Conservation (phyloP, 64 coral and sea anemone species). For the Cladopsammia gracilis region DNA sequence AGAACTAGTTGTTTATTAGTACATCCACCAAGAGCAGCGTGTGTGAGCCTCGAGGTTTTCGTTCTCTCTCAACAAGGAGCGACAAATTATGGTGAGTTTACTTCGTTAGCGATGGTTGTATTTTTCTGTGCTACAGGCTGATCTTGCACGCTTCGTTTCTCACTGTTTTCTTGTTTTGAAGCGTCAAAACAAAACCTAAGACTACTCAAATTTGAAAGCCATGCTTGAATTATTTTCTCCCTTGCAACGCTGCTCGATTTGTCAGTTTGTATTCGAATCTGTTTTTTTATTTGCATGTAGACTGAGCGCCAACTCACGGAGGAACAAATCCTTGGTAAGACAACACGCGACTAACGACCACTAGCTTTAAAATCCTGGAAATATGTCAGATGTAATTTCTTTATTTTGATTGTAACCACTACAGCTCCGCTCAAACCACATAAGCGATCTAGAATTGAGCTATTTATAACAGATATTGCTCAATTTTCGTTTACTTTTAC, state of each 20-base stretch:
- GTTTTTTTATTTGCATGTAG: neutral
- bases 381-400: neutral
- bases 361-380: neutral
- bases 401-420: neutral
- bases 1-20: constrained; percentile 9
- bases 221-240: neutral
- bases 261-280: neutral
- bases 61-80: neutral
- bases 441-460: neutral
- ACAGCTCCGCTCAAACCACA: neutral
- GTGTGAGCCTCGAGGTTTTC: neutral
- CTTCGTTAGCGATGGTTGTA: neutral
- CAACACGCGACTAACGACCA: neutral
- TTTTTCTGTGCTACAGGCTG: no score
- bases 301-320: constrained; percentile 58
- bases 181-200: neutral
- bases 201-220: neutral
- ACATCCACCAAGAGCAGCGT: neutral
- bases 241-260: neutral
- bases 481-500: neutral
- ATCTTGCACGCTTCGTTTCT: neutral
- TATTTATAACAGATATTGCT: neutral
- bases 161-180: neutral
- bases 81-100: constrained; percentile 6
- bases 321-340: constrained; percentile 73